Base-by-base conservation (phyloP, 2,888 invertebrate species). In the Perithous albicinctus region DNA sequence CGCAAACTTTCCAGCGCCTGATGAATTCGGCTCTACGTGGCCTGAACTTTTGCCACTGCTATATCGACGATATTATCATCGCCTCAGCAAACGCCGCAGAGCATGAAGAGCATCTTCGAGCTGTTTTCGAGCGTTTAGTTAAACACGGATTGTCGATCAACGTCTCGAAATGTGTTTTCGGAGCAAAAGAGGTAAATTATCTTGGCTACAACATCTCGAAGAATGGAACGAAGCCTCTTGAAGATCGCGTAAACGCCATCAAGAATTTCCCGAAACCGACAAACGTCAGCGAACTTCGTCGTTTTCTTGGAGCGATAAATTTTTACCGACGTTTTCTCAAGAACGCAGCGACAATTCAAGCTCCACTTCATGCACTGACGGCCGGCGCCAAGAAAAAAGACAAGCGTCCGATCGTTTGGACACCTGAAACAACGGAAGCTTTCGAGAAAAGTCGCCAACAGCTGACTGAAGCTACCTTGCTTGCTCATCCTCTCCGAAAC, bases 171-270 rank as follows among this genome's bases (percentile, higher is more conserved):
- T 26, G 54, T n/a, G 26, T 26, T 2, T 29, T 92, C 77, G 89
- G 88, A 0, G n/a, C 51, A 51, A 1, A 48, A 0, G 64, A 86
- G 43, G 80, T 91, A 0, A 72, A 79, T 5, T 92, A 89, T 67
- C 80, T 91, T 0, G 90, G 90, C 0, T 88, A 87, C 77, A 1
- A 8, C 0, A 84, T 91, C 3, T 72, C 85, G 4, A n/a, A 20
- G 10, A 2, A 69, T 0, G 91, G 92, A 1, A 90, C 88, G 7
- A 77, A 77, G 48, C 92, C 93, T 7, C 84, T 90, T 15, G 84
- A 87, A 2, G 82, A 87, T 1, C 90, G 89, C 64, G 90, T 92
- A 1, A 69, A 88, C 41, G 88, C 85, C 7, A 89, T 92, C 1
- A 10, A 10, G 26, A 43, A 84, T n/a, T 56, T n/a, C 15, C 1